Evolutionary conservation across 2,888 invertebrate species (phyloP), one percentile per base, ranked within the genome.

Genomic region (Stramonita haemastoma): DNA sequence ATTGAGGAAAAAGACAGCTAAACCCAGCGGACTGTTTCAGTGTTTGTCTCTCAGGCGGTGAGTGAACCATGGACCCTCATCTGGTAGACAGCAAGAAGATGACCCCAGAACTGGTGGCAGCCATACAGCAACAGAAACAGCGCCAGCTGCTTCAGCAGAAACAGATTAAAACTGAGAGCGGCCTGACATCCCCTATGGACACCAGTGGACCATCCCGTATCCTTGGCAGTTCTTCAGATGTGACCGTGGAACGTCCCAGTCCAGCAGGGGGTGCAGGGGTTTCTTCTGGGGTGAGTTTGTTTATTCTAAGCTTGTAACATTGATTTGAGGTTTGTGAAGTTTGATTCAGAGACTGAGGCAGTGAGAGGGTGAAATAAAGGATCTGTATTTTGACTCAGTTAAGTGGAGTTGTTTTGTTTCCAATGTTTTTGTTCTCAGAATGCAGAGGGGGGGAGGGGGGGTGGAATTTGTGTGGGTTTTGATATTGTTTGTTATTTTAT

Each of bases 151-250:
- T 34, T 19, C 87, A 87, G 29, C 85, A 29, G 32, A 60, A 86
- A 13, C 86, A 86, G 66, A 2, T 86, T 4, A 19, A 66, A 6
- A 66, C 86, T 11, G 56, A 32, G 19, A 57, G 17, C 32, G 66
- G 5, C 60, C 86, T 86, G 86, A n/a, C 86, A 2, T n/a, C 34
- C 22, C 86, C 86, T n/a, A n/a, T 32, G 66, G 86, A 86, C 29
- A 66, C 86, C 32, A 60, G 66, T 86, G 86, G 86, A 15, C 86
- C 66, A 0, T 22, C 66, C 57, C 86, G 29, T 86, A 60, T 32
- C 66, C 86, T 66, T 86, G 60, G 86, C 34, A 66, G 66, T 66
- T 32, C 86, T 57, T 2, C 66, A 66, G 86, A 57, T 22, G 29
- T 56, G 13, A 29, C 57, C 36, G 29, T 13, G 32, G 84, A 36